These are phyloP conservation scores for Siniperca obscura DNA, from an alignment of 2,797 vertebrate genomes.

Conservation along the genomic window DNA sequence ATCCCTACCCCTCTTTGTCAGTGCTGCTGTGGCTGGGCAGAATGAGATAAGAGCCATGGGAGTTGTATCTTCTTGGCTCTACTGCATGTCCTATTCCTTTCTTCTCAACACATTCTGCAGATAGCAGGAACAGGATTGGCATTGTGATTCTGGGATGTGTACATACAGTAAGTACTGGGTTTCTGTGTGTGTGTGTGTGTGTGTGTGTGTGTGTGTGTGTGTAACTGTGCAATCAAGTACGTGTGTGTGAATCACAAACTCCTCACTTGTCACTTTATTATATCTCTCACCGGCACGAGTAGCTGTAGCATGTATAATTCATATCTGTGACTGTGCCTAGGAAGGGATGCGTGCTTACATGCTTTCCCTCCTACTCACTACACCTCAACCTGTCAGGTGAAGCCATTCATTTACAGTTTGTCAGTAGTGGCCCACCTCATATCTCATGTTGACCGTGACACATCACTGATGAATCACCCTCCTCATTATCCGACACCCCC, in stretches of 20 bases:
- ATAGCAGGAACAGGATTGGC: constrained; percentile 40
- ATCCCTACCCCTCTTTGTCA: constrained; percentile 37
- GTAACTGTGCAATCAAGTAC: constrained; percentile 27
- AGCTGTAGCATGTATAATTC: constrained; percentile 67
- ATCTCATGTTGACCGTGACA: constrained; percentile 43
- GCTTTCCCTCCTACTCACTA: constrained; percentile 55
- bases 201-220: constrained; percentile 13
- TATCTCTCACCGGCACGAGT: constrained; percentile 37
- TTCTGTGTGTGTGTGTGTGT: constrained; percentile 2
- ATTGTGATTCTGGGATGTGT: constrained; percentile 31
- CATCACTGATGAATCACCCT: constrained; percentile 64
- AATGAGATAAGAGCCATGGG: constrained; percentile 55
- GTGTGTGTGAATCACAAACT: constrained; percentile 58
- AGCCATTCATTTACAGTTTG: constrained; percentile 50
- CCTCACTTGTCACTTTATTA: constrained; percentile 52
- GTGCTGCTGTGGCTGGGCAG: constrained; percentile 39
- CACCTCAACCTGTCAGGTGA: constrained; percentile 58
- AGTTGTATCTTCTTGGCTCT: constrained; percentile 48
- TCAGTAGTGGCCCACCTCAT: background rate
- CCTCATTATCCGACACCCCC: constrained; percentile 35
- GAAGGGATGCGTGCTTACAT: constrained; percentile 58
- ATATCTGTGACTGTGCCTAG: constrained; percentile 58
- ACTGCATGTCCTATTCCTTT: constrained; percentile 25
- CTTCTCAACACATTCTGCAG: constrained; percentile 48
- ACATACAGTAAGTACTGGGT: background rate